Conservation (phyloP, 2,113 vertebrate genomes). For the Melanostigma gelatinosum region DNA sequence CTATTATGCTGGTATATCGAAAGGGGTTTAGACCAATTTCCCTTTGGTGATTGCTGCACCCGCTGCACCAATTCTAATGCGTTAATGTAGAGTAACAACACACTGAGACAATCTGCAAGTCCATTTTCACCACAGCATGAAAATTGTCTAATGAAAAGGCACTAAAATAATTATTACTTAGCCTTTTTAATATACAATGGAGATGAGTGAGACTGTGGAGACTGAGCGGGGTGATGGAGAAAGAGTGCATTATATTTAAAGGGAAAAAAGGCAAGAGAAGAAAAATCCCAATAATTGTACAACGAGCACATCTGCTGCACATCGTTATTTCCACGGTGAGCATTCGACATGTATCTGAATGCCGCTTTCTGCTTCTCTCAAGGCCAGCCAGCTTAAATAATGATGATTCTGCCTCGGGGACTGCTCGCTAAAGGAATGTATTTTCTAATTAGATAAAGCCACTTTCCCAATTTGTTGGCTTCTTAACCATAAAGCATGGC, state of each 20-base stretch:
- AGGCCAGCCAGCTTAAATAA: constrained; percentile 82
- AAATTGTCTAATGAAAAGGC: constrained; percentile 67
- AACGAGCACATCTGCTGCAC: constrained; percentile 63
- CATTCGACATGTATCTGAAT: constrained; percentile 80
- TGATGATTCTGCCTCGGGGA: constrained; percentile 80
- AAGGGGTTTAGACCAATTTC: constrained; percentile 59
- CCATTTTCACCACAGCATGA: constrained; percentile 62
- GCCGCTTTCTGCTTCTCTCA: constrained; percentile 73
- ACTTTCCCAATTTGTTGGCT: constrained; percentile 84
- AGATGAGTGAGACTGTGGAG: constrained; percentile 40
- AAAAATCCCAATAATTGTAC: constrained; percentile 62
- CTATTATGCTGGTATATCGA: constrained; percentile 27
- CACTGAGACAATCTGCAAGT: constrained; percentile 55
- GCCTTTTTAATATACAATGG: constrained; percentile 65
- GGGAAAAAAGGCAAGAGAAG: constrained; percentile 39
- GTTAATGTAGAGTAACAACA: constrained; percentile 56
- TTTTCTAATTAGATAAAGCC: constrained; percentile 85
- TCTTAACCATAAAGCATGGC: constrained; percentile 81
- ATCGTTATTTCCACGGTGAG: constrained; percentile 67
- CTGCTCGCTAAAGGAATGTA: constrained; percentile 78
- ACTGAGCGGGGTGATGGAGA: constrained; percentile 44
- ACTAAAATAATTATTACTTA: constrained; percentile 67
- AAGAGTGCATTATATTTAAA: constrained; percentile 49
- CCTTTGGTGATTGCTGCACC: constrained; percentile 53
- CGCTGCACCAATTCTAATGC: constrained; percentile 34